Evolutionary conservation across 2,797 vertebrate species (phyloP).

Genomic region (Pantherophis alleghaniensis): DNA sequence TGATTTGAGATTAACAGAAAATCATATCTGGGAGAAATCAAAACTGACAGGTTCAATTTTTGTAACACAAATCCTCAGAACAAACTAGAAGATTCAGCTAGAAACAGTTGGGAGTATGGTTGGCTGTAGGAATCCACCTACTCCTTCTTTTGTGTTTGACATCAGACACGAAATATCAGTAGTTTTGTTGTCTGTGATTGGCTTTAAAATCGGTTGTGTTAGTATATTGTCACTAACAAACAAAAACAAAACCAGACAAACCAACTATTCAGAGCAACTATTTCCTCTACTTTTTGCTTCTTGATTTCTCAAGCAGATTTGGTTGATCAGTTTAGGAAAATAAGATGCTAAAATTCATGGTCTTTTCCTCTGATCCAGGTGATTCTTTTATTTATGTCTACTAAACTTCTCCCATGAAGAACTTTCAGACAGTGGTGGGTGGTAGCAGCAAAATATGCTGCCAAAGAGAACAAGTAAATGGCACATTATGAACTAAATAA

Average conservation of each 20-base stretch:
- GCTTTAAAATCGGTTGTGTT: neutral
- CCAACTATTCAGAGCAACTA: neutral
- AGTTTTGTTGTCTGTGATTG: neutral
- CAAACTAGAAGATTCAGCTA: neutral
- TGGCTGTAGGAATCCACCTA: neutral
- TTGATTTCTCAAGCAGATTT: neutral
- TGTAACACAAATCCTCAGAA: neutral
- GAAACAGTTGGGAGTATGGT: neutral
- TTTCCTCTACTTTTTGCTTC: neutral
- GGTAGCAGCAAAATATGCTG: neutral
- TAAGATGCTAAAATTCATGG: neutral
- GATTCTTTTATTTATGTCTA: neutral
- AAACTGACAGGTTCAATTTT: neutral
- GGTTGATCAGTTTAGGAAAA: neutral
- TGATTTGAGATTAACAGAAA: neutral
- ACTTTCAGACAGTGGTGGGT: neutral
- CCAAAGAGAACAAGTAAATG: neutral
- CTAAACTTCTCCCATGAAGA: neutral
- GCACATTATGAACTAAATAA: neutral
- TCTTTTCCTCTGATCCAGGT: too few species aligned
- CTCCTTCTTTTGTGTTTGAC: neutral
- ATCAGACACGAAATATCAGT: neutral
- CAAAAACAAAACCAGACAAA: neutral
- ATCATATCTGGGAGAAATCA: neutral
- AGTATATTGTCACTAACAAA: neutral